A percentile compares a stretch with the other conserved stretches of the same genome.
These are phyloP conservation scores for Macrostomum lignano DNA, from an alignment of 1,140 invertebrate genomes.

Conservation along the genomic window DNA sequence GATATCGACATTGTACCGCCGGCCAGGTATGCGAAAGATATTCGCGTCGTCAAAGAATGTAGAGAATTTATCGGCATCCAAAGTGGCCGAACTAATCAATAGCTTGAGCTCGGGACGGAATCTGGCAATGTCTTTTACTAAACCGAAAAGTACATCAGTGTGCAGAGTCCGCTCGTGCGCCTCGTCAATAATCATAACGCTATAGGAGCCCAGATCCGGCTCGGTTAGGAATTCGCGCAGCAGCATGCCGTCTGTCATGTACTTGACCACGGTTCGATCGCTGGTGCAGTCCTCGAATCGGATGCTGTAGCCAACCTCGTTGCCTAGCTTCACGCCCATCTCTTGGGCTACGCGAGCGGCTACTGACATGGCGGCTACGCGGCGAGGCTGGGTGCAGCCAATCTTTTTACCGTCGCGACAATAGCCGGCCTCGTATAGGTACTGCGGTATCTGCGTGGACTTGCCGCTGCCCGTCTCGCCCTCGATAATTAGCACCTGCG, in stretches of 20 bases:
- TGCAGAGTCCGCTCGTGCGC: slow-evolving; percentile 82
- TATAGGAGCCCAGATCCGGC: slow-evolving; percentile 54
- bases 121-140: slow-evolving; percentile 51
- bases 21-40: slow-evolving; percentile 4
- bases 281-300: slow-evolving; percentile 4
- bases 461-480: slow-evolving; percentile 90
- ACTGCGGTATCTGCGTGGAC: slow-evolving; percentile 77
- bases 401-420: slow-evolving; percentile 50
- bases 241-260: slow-evolving; percentile 85
- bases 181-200: slow-evolving; percentile 68
- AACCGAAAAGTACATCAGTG: slow-evolving; percentile 63
- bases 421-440: slow-evolving; percentile 45
- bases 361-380: slow-evolving; percentile 93
- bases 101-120: slow-evolving; percentile 63
- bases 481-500: slow-evolving; percentile 50
- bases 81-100: slow-evolving; percentile 56
- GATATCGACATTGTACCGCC: neutral
- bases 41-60: neutral
- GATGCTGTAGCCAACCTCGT: slow-evolving; percentile 4
- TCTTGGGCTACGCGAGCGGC: slow-evolving; percentile 94
- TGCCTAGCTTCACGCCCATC: slow-evolving; percentile 49
- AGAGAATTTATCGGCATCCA: slow-evolving; percentile 4
- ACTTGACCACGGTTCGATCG: slow-evolving; percentile 51
- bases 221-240: slow-evolving; percentile 61
- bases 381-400: slow-evolving; percentile 63